Evolutionary conservation across 2,113 vertebrate species (phyloP), one percentile per base, ranked within the genome.

Genomic region (Parus major): DNA sequence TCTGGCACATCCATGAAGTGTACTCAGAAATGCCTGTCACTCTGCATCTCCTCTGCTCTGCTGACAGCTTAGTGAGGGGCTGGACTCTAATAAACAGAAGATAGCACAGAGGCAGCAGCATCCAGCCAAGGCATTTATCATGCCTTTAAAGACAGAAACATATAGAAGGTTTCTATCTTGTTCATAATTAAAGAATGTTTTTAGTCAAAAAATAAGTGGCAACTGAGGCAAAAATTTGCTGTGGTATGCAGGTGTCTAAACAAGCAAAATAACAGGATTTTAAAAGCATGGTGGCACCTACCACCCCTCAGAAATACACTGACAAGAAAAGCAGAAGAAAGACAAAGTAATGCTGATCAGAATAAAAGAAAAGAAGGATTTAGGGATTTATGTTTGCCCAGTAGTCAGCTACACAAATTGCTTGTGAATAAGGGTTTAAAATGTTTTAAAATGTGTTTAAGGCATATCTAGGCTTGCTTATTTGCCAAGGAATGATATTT

Each of bases 361-460:
- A 94, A 95, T 88, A 83, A 90, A 93, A 79, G 27, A 73, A 86
- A 72, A 79, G 28, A 83, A 93, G 56, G 59, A 90, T 90, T 90
- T 78, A 60, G 44, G 41, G 60, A 68, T 96, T 96, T 95, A 28
- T 53, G 25, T 81, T 90, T 94, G 47, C 72, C 60, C 65, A 75
- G 28, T 71, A 90, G 85, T 77, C 79, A 89, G 80, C 69, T 79
- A 79, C 56, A 71, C 72, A 92, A 93, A 88, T 83, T 86, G 33
- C 20, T 49, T 90, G 33, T 69, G 75, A 94, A 86, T 90, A 78
- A 81, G 39, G 35, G 29, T 83, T 94, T 88, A 28, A 86, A 86
- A 71, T 52, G 47, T 70, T 95, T 94, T 64, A 49, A 93, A 91
- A 94, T n/a, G 3, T 59, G 20, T 88, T 82, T 64, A 44, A 95